Percentiles rank a stretch among this genome's conserved stretches.
Conservation (phyloP, 2,888 invertebrate genomes). For the Smittia sp. region DNA sequence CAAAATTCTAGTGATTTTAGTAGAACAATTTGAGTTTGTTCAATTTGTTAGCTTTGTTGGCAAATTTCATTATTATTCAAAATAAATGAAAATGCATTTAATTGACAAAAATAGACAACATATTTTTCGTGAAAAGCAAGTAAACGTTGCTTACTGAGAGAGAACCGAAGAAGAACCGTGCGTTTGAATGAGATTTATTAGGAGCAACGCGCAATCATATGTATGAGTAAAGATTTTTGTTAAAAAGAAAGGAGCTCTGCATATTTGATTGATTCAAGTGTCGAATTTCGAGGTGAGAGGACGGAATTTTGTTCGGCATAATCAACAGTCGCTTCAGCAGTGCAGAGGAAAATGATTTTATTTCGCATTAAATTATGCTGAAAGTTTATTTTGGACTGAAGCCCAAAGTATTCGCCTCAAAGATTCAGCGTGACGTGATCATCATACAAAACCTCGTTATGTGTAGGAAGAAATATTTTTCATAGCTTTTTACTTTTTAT, state of each 20-base stretch:
- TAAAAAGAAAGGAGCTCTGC: conserved; percentile 33
- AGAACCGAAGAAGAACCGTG: conserved; percentile 24
- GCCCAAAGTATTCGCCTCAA: neutral
- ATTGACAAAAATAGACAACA: conserved; percentile 13
- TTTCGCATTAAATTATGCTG: too few relatives aligned
- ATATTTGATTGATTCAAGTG: conserved; percentile 12
- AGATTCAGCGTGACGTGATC: conserved; percentile 23
- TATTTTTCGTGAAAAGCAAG: neutral
- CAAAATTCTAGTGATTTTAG: too few relatives aligned
- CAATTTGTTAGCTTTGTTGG: conserved; percentile 4
- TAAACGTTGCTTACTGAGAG: too few relatives aligned
- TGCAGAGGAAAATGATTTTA: too few relatives aligned
- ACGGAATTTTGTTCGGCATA: too few relatives aligned
- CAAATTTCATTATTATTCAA: too few relatives aligned
- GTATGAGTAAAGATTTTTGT: too few relatives aligned
- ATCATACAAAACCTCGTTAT: conserved; percentile 34
- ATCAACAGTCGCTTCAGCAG: too few relatives aligned
- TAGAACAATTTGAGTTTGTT: neutral
- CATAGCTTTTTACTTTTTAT: conserved; percentile 22
- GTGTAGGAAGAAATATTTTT: conserved; percentile 29
- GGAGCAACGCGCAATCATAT: conserved; percentile 28
- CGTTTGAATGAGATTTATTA: conserved; percentile 38
- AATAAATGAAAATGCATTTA: too few relatives aligned
- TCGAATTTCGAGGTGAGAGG: too few relatives aligned
- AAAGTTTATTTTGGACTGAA: neutral